Conservation (phyloP, 1,140 invertebrate genomes). For the Bactericera cockerelli region DNA sequence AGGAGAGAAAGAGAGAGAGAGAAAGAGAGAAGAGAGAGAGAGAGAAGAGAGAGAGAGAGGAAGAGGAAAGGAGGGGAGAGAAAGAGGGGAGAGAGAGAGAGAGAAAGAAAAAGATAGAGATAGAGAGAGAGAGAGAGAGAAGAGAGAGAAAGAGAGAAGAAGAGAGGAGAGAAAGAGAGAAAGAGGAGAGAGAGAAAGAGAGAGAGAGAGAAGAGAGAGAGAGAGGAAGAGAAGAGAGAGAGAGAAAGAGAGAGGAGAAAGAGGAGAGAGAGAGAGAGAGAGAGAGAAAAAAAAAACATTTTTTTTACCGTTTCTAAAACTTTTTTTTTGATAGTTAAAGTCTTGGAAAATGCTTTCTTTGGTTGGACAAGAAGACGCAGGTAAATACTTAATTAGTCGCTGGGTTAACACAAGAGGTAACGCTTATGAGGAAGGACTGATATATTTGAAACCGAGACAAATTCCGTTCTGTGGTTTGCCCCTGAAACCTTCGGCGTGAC, state of each 20-base stretch:
- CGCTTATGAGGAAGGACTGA: too few relatives aligned
- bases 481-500: too few relatives aligned
- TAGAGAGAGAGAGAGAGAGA: not conserved
- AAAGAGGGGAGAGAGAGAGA: not conserved
- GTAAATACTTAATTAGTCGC: too few relatives aligned
- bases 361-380: too few relatives aligned
- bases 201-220: conserved; percentile 12
- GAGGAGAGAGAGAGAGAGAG: conserved; percentile 15
- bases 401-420: too few relatives aligned
- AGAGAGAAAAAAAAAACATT: too few relatives aligned
- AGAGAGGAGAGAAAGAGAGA: not conserved
- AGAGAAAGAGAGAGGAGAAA: not conserved
- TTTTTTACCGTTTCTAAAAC: too few relatives aligned
- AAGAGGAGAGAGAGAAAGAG: conserved; percentile 11
- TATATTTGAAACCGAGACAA: too few relatives aligned
- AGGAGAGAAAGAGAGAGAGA: not conserved
- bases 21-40: not conserved
- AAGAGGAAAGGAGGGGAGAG: not conserved
- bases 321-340: too few relatives aligned
- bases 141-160: not conserved
- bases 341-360: too few relatives aligned
- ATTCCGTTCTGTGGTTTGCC: too few relatives aligned
- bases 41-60: not conserved
- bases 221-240: conserved; percentile 16
- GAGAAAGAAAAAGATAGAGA: not conserved